Evolutionary conservation across 1,140 invertebrate genomes (phyloP), one percentile per base, ranked within the genome.

Genomic region (Eufriesea mexicana): DNA sequence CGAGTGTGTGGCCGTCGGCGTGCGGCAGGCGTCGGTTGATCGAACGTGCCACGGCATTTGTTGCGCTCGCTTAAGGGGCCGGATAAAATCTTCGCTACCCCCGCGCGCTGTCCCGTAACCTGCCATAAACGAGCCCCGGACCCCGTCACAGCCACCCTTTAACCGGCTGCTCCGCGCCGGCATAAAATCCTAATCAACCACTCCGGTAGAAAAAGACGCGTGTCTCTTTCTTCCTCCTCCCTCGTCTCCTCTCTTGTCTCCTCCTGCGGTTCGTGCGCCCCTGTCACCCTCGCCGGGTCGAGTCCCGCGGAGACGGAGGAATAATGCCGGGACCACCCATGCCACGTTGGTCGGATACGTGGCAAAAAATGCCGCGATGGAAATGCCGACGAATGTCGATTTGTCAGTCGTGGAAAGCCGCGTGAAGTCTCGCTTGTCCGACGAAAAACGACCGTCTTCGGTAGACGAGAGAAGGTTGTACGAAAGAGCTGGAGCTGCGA

Each of bases 41-140:
- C 85, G 92, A 92, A 93, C 92, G 92, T 92, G 92, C 91, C 91
- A 81, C 68, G 90, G 92, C 92, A 93, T 93, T 92, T 90, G 86
- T 89, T 91, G 86, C 83, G 86, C 91, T 90, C 86, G 89, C 90
- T 93, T 91, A 87, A 79, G 70, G 55, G 72, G 66, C 42, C 76
- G 87, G 91, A 92, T 92, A 91, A 92, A 89, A 92, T 92, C 91
- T 84, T 85, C 84, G 84, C 84, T 87, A 79, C 72, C 67, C 68
- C 76, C 72, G 79, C 83, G 77, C 86, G 54, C 85, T 80, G 71
- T 84, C 81, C 86, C 86, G 88, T 91, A 89, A 90, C 89, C 88
- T 91, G 86, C 86, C 84, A 81, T 88, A 92, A 92, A 90, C 89
- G 89, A 91, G 86, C 45, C 86, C 81, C 47, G 28, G 51, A 62